These are phyloP conservation scores for Atlantisia rogersi DNA, from an alignment of 2,113 vertebrate species.

Conservation along the genomic window DNA sequence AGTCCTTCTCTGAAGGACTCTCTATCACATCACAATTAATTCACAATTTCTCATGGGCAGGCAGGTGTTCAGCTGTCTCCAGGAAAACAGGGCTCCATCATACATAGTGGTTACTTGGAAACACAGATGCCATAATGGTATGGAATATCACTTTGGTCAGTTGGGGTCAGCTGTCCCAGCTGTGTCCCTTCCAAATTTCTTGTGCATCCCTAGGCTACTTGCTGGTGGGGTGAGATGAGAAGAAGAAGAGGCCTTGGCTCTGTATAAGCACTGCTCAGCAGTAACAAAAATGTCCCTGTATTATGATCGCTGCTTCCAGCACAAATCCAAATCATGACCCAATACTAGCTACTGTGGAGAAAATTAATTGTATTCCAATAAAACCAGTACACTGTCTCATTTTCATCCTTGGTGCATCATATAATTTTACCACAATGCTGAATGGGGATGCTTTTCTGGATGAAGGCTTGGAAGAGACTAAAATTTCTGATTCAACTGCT, in stretches of 20 bases:
- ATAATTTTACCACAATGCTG: background rate
- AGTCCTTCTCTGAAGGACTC: no score
- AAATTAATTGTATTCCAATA: background rate
- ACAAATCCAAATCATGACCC: background rate
- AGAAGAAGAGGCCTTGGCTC: background rate
- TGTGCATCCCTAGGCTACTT: background rate
- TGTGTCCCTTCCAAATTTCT: no score
- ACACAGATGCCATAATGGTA: background rate
- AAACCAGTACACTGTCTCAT: background rate
- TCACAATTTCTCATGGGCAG: fast-evolving
- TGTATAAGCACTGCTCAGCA: background rate
- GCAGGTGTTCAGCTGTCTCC: background rate
- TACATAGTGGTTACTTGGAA: fast-evolving
- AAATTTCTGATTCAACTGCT: background rate
- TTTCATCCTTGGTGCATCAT: background rate
- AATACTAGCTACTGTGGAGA: background rate
- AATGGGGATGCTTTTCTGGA: background rate
- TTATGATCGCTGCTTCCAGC: background rate
- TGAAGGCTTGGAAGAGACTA: background rate
- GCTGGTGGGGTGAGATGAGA: no score
- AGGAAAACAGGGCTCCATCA: background rate
- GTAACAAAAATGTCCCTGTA: background rate
- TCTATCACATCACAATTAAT: no score
- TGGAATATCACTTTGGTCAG: background rate
- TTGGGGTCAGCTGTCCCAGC: background rate